Base-by-base conservation (phyloP, 2,888 invertebrate genomes). In the Heliconius aoede region DNA sequence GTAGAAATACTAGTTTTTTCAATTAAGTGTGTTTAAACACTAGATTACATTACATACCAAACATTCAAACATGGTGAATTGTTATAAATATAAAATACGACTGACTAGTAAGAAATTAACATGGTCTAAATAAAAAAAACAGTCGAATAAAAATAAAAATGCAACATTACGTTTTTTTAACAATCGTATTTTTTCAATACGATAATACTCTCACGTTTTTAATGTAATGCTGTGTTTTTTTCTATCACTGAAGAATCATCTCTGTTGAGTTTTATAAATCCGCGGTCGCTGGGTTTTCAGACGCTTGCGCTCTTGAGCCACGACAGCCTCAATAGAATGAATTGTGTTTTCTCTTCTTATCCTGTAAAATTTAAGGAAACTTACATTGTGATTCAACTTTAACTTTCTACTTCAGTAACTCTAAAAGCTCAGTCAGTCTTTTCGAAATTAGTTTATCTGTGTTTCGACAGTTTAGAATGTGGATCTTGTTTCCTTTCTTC, bases 371-470 rank as follows among this genome's bases (percentile, higher is more conserved):
- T 18, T 32, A n/a, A 32, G 64, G 32, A 32, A 62, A 9, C 11
- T 21, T 2, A 32, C 30, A 30, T n/a, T 36, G 3, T 15, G n/a
- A 65, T 36, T 65, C 46, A 1, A 55, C 32, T 69, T n/a, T 13
- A 55, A 65, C 13, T 15, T 40, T 65, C 24, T 32, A 28, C 65
- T 24, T 65, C 65, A 65, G 36, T 24, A 24, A 24, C 11, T 65
- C 30, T 69, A 30, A 30, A 28, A 69, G 69, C 55, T n/a, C n/a
- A 51, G 30, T 28, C 46, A 26, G 28, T 26, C 46, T 51, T 68
- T 68, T 68, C 13, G 18, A 69, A 69, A 69, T 32, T 69, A 69
- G 69, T 69, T 69, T 69, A 69, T 55, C 69, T 55, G 30, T 9
- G 69, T 32, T n/a, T 28, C 30, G 30, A 30, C 21, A 30, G 68